A percentile compares a stretch with the other conserved stretches of the same genome.
Conservation (phyloP, 1,140 invertebrate species). For the Drosophila chauvacae region DNA sequence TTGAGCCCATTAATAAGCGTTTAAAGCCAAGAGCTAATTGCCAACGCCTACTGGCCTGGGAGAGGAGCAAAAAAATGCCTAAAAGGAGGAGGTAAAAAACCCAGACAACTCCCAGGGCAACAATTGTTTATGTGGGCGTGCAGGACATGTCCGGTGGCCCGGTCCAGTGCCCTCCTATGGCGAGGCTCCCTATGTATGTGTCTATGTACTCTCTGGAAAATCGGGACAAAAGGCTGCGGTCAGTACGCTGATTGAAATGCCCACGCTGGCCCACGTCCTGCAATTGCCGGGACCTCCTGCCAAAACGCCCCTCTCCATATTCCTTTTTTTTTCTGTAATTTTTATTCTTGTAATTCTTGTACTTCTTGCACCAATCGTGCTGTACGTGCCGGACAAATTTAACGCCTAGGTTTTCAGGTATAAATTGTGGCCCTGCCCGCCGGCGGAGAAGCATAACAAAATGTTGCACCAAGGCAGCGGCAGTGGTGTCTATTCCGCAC, state of each 20-base stretch:
- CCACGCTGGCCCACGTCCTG: slow-evolving; percentile 44
- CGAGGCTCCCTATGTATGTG: slow-evolving; percentile 16
- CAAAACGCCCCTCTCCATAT: background rate
- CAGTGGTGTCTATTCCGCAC: slow-evolving; percentile 10
- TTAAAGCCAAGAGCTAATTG: slow-evolving; percentile 70
- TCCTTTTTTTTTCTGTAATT: slow-evolving; percentile 1
- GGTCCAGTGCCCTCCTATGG: slow-evolving; percentile 54
- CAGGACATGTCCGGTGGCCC: slow-evolving; percentile 37
- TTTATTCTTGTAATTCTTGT: background rate
- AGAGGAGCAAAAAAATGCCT: background rate
- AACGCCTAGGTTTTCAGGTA: slow-evolving; percentile 59
- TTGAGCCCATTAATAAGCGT: slow-evolving; percentile 72
- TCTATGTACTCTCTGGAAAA: background rate
- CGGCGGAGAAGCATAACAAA: slow-evolving; percentile 15
- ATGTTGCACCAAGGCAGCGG: slow-evolving; percentile 29
- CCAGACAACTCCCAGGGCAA: slow-evolving; percentile 14
- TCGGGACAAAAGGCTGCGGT: slow-evolving; percentile 43
- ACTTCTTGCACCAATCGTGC: slow-evolving; percentile 4
- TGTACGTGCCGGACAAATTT: slow-evolving; percentile 60
- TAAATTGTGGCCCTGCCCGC: slow-evolving; percentile 60
- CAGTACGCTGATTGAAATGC: slow-evolving; percentile 55
- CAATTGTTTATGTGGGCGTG: slow-evolving; percentile 51
- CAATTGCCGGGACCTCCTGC: slow-evolving; percentile 8
- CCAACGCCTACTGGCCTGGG: slow-evolving; percentile 21
- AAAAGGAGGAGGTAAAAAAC: background rate